Evolutionary conservation across 2,797 vertebrate species (phyloP), one percentile per base, ranked within the genome.

Genomic region (Coregonus sp.): DNA sequence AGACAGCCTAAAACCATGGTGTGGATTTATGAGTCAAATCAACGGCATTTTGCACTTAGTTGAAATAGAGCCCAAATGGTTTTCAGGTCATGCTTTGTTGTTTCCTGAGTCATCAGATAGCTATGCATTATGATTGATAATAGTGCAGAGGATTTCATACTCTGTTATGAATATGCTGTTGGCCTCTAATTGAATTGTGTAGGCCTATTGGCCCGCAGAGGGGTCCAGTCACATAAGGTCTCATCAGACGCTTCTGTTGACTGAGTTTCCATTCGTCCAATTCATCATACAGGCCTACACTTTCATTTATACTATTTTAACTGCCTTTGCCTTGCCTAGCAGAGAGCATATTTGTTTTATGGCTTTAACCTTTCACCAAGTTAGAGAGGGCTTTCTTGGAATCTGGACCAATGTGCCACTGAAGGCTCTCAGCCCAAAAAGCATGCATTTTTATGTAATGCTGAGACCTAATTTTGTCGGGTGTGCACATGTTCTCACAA

Each of bases 311-410:
- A 0, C 7, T 6, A 35, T 15, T 65, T 20, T 7, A 61, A 1
- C 56, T 20, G 25, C 4, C 47, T 69, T 37, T 50, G 15, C 54
- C 11, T 68, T 78, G 74, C 54, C 70, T 59, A 51, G 11, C 31
- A 31, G 35, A 50, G 40, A 15, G 12, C 63, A 5, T 40, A 29
- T 20, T 68, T 70, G 66, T 66, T 77, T 74, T 11, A 5, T 66
- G 51, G 33, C 69, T 73, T 54, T 72, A 51, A 92, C 87, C 87
- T 90, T 88, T 92, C 75, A 80, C 87, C 86, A 20, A 91, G 25
- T 90, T 87, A 72, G 18, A 1, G 2, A 18, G 12, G 61, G 68
- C 78, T 76, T 89, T 89, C 80, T 81, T 51, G 69, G 85, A 90
- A 91, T 78, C 29, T 33, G 47, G 40, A 76, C 5, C 63, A 65